Percentiles rank a stretch among this genome's conserved stretches.
Conservation (phyloP, 2,113 vertebrate species). For the Brachypteracias leptosomus region DNA sequence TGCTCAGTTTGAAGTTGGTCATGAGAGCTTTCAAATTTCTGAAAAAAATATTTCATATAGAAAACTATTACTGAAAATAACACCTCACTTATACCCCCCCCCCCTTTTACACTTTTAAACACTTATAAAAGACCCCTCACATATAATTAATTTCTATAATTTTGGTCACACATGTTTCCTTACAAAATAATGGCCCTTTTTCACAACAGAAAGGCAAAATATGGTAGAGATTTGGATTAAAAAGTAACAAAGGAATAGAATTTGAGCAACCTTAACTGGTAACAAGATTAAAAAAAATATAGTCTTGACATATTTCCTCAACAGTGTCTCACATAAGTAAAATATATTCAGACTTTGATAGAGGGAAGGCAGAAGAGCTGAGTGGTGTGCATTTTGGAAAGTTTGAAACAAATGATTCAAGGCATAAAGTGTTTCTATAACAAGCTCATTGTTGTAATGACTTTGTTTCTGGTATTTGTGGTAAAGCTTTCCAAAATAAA, state of each 20-base stretch:
- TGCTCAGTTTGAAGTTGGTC: background rate
- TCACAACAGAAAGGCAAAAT: background rate
- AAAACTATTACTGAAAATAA: background rate
- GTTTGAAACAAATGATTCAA: background rate
- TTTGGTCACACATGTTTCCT: background rate
- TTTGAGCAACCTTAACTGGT: background rate
- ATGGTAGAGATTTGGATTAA: background rate
- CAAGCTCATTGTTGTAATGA: constrained; percentile 6
- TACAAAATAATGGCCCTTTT: background rate
- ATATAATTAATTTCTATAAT: background rate
- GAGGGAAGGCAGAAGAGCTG: background rate
- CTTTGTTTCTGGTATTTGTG: background rate
- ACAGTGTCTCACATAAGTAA: background rate
- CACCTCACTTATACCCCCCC: background rate
- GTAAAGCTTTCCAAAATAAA: constrained; percentile 22
- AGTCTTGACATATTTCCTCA: background rate
- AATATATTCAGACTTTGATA: background rate
- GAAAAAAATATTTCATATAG: background rate
- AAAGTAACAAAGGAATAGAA: background rate
- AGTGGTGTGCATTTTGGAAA: background rate
- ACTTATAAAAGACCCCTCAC: too few relatives aligned
- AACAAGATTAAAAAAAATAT: background rate
- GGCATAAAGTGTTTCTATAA: constrained; percentile 1
- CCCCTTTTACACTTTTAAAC: too few relatives aligned
- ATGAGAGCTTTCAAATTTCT: background rate